Percentiles rank a stretch among this genome's conserved stretches.
Conservation (phyloP, 2,888 invertebrate genomes). For the Corbicula japonica region DNA sequence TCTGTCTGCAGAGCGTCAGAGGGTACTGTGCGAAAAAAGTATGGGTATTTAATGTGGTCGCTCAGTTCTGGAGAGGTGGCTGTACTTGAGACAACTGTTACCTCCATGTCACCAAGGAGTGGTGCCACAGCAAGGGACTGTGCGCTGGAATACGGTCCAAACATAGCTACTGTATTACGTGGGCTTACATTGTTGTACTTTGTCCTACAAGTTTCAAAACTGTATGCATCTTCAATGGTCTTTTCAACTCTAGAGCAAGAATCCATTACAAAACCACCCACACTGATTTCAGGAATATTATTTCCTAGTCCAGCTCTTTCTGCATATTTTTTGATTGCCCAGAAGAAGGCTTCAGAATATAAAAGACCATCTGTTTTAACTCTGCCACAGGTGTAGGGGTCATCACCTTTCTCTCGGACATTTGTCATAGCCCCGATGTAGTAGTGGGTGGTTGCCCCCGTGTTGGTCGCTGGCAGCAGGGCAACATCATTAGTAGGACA, state of each 20-base stretch:
- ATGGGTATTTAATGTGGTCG: constrained; percentile 63
- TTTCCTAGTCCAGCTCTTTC: constrained; percentile 8
- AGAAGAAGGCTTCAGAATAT: constrained; percentile 85
- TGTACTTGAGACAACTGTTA: constrained; percentile 87
- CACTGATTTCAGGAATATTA: constrained; percentile 45
- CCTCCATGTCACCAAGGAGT: constrained; percentile 88
- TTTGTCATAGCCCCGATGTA: constrained; percentile 82
- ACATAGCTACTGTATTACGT: constrained; percentile 76
- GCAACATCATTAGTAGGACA: constrained; percentile 66
- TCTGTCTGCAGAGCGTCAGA: constrained; percentile 70
- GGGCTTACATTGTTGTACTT: constrained; percentile 70
- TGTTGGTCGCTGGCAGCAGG: constrained; percentile 32
- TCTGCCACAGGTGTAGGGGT: constrained; percentile 70
- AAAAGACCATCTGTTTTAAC: constrained; percentile 79
- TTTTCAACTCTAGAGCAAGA: constrained; percentile 74
- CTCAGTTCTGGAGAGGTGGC: constrained; percentile 74
- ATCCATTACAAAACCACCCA: constrained; percentile 83
- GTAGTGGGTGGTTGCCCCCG: constrained; percentile 61
- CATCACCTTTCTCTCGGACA: constrained; percentile 70
- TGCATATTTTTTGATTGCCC: constrained; percentile 81
- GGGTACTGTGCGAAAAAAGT: constrained; percentile 78
- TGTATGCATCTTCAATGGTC: constrained; percentile 75
- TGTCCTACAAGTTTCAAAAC: constrained; percentile 78
- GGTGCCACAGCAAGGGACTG: constrained; percentile 71
- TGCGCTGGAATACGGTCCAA: constrained; percentile 78